Base-by-base conservation (phyloP, 1,140 invertebrate genomes). In the Metopolophium dirhodum region DNA sequence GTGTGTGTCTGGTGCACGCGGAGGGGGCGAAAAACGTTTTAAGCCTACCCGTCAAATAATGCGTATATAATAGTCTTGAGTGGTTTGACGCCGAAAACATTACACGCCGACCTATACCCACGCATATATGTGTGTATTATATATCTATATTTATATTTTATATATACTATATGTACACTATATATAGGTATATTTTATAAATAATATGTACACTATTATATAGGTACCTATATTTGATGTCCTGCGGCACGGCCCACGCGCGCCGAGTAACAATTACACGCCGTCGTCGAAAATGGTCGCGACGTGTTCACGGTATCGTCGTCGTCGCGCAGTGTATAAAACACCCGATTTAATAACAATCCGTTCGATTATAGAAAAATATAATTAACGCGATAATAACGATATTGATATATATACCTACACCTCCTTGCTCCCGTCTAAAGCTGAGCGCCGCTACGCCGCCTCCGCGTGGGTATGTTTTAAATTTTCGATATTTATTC, bases 31-130 rank as follows among this genome's bases (percentile, higher is more conserved):
- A 85, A 85, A 85, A 41, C 83, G 37, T 85, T 85, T 85, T 45
- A 85, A 83, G 77, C n/a, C 35, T 83, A 77, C 61, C 77, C 77
- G 77, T 83, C 77, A 9, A 83, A 83, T 83, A 37, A 83, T 41
- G 37, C 83, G 23, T 85, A 30, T 45, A 45, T 85, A 41, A 85
- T 85, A 85, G 37, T 45, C 37, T 85, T 85, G 37, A 85, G 83
- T 85, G 83, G 37, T 85, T 85, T 41, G 83, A 85, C 83, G 37
- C 82, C 82, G 22, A 77, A 35, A 77, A 77, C n/a, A 77, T 77
- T 77, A 77, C 61, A 35, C 30, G 30, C 61, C 61, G 3, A 77
- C n/a, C 61, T n/a, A 51, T 51, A 77, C 61, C 61, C 61, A n/a
- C 61, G 61, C 45, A 8, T 68, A 61, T 30, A 61, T 30, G 18